Base-by-base conservation (phyloP, 37 sponge, comb jelly and placozoan species). In the Agelas oroides region DNA sequence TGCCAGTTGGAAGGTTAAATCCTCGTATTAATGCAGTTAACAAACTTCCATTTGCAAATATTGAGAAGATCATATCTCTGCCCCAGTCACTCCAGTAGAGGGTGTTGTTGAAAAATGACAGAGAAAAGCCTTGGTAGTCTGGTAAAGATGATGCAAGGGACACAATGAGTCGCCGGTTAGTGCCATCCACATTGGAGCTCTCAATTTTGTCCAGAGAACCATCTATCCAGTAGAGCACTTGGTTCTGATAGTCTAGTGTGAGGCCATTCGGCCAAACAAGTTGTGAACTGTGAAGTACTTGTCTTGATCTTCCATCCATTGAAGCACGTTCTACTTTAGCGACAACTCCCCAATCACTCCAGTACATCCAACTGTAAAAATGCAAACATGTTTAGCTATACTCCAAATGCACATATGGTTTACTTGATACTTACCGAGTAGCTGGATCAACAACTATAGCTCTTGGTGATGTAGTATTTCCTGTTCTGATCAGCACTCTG, bases 211-310 rank as follows among this genome's bases (percentile, higher is more conserved):
- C 75, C 16, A 70, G n/a, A n/a, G 19, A 56, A 5, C 85, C 86
- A 57, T 96, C 96, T 14, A 75, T 84, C 96, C 96, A 96, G 87
- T 93, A 96, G 39, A 96, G 82, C 14, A 67, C 85, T 32, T 87
- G 85, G 8, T 83, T 77, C 0, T 41, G 54, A 23, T 65, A 62
- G 78, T 96, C 94, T 0, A 96, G 30, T 0, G 96, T 54, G 1
- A 96, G 82, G 21, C 73, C 91, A 76, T 76, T 88, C 2, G 95
- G 92, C 77, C 82, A 84, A 41, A 60, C 30, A 0, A 95, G 63
- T 32, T 46, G 30, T 15, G 65, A 74, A 25, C 64, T 27, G 53
- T 72, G 65, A 25, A 86, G 15, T 5, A 79, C 80, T 32, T 52
- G 33, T 77, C 78, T 56, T 17, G 70, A 40, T 5, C 37, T 59